These are phyloP conservation scores for Meloe dianella DNA, from an alignment of 2,888 invertebrate genomes.

Conservation along the genomic window DNA sequence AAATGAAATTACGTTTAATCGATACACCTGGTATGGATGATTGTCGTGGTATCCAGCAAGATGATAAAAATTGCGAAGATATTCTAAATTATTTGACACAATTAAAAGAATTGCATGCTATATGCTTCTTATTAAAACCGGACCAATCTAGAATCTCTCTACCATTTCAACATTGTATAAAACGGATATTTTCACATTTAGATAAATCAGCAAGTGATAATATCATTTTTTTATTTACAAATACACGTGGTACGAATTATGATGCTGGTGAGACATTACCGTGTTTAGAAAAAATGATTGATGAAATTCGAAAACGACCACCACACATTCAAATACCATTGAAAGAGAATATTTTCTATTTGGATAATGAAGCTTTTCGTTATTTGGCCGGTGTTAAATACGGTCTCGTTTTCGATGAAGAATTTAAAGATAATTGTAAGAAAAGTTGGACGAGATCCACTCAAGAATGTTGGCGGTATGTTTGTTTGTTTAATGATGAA, in stretches of 20 bases:
- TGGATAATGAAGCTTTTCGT: conserved; percentile 49
- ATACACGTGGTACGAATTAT: conserved; percentile 44
- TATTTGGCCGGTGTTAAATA: conserved; percentile 42
- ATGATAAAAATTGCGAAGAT: conserved; percentile 42
- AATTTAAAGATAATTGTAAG: conserved; percentile 32
- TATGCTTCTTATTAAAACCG: conserved; percentile 46
- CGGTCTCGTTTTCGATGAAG: conserved; percentile 34
- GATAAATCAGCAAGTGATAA: conserved; percentile 46
- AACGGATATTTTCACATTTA: conserved; percentile 47
- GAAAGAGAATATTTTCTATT: conserved; percentile 44
- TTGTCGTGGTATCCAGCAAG: conserved; percentile 41
- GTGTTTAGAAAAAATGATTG: conserved; percentile 36
- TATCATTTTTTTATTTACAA: conserved; percentile 49
- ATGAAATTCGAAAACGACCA: conserved; percentile 28
- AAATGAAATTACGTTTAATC: conserved; percentile 44
- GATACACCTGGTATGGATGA: conserved; percentile 49
- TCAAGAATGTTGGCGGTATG: conserved; percentile 30
- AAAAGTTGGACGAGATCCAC: conserved; percentile 43
- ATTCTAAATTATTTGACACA: conserved; percentile 43
- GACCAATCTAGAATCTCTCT: conserved; percentile 42
- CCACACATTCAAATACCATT: conserved; percentile 40
- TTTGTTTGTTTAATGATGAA: conserved; percentile 41
- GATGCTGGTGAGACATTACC: conserved; percentile 46
- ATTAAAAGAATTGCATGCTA: conserved; percentile 43
- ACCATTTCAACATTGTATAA: conserved; percentile 47